Evolutionary conservation across 1,140 invertebrate species (phyloP), one percentile per base, ranked within the genome.

Genomic region (Aricia agestis): DNA sequence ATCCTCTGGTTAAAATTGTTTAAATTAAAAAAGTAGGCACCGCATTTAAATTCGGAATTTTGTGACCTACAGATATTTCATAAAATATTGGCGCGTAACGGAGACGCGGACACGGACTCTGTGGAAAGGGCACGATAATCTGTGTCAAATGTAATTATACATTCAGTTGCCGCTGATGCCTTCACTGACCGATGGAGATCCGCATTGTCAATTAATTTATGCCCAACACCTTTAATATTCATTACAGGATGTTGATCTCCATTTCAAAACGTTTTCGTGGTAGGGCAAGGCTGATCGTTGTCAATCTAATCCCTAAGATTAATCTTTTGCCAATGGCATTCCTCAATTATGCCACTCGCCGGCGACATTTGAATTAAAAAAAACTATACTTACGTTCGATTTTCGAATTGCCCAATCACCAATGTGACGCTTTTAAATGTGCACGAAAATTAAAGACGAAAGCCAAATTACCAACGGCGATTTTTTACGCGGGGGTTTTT

Each of bases 91-190:
- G 19, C 17, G 59, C 59, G 59, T 19, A 63, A 63, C 18, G 2
- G 18, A 63, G 59, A 63, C 17, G 19, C 18, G 59, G 59, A 63
- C 59, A 63, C 59, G 59, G 59, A 63, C 19, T 63, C 59, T 25
- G 59, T 63, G 19, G 59, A 63, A 63, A 63, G 59, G 59, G 59
- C 18, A 63, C 19, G 18, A 10, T 63, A 63, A 63, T 52, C 18
- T 63, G 59, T 63, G 59, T 63, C 59, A 63, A 63, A 19, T 63
- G 59, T 63, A 63, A 63, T 63, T 63, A 63, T 63, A 63, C 59
- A 63, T 63, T 63, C 59, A 19, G 10, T 19, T 63, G 59, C 59
- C 59, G 59, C 59, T 63, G 59, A 63, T 63, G 59, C 59, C 59
- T 63, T 63, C 59, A 63, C 59, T 63, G 59, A 63, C 59, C 19